phyloP scores from a whole-genome alignment of 2,888 invertebrate genomes.

The Pecten maximus region DNA sequence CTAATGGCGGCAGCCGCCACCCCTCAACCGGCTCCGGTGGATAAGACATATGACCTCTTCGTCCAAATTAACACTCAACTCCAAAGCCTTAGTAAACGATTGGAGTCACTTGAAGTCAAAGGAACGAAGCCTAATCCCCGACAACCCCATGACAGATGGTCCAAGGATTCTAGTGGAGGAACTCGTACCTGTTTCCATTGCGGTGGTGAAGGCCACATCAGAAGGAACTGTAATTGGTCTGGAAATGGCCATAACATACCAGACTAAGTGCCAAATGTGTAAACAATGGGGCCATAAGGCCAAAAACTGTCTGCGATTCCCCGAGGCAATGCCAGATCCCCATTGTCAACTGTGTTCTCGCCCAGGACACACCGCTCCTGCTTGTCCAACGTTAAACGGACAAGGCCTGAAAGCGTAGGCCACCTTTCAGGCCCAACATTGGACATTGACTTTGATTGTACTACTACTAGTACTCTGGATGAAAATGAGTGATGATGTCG shows the following conservation, averaged over 20 bases:
- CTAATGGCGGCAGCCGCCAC: background rate
- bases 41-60: background rate
- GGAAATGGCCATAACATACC: background rate
- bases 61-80: too few relatives aligned
- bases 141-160: background rate
- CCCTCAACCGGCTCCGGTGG: too few relatives aligned
- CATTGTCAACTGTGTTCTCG: too few relatives aligned
- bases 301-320: background rate
- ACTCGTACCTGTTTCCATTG: background rate
- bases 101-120: background rate
- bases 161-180: background rate
- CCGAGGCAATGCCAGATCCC: too few relatives aligned
- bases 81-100: background rate
- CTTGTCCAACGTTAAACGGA: conserved; percentile 47
- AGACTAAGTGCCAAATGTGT: background rate
- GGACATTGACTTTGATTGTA: conserved; percentile 12
- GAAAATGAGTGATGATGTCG: background rate
- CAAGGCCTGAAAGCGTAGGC: conserved; percentile 45
- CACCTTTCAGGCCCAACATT: conserved; percentile 45
- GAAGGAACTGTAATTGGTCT: background rate
- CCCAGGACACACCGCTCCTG: conserved; percentile 31
- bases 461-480: conserved; percentile 11
- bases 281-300: background rate
- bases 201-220: background rate
- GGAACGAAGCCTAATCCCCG: background rate